Base-by-base conservation (phyloP, 2,888 invertebrate species). In the Pandemis cinnamomeana region DNA sequence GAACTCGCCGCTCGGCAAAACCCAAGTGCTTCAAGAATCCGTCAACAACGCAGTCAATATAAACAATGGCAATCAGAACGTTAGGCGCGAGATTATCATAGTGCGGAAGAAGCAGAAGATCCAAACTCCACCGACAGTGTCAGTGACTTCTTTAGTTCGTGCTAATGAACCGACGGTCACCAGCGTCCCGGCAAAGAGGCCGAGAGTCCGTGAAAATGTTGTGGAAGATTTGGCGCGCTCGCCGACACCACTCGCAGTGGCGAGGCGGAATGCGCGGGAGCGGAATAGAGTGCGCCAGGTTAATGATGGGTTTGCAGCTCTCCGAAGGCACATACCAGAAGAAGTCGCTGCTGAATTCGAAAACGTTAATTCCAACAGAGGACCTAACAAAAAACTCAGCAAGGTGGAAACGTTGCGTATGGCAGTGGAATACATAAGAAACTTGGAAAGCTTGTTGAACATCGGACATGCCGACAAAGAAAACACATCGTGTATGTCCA, bases 261-360 rank as follows among this genome's bases (percentile, higher is more conserved):
- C 98, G 0, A 94, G 98, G 62, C 94, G 99, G 84, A 99, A 99
- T 92, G 98, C 98, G 77, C 95, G 99, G 70, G 99, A 99, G 95
- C 94, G 99, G 27, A 98, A 98, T 90, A 95, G 99, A 76, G 98
- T 98, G 10, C 97, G 98, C 81, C 98, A 98, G 95, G 98, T 98
- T 42, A 98, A 98, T 91, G 97, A 98, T 83, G 98, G 98, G 20
- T 98, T 98, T 87, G 97, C 98, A 0, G 97, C 97, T n/a, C 91
- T 98, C 1, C 95, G 98, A 27, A 97, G 97, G 81, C 98, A 97
- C 86, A 98, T 98, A 78, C 98, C 98, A 0, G 97, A 96, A 71
- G 97, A 97, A 85, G 97, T 97, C 0, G 97, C 97, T 0, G 94
- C 96, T 69, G 95, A 95, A 0, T 96, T 96, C 77, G 96, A 96